phyloP scores from a whole-genome alignment of 2,797 vertebrate genomes.

The Sebastes miniatus region DNA sequence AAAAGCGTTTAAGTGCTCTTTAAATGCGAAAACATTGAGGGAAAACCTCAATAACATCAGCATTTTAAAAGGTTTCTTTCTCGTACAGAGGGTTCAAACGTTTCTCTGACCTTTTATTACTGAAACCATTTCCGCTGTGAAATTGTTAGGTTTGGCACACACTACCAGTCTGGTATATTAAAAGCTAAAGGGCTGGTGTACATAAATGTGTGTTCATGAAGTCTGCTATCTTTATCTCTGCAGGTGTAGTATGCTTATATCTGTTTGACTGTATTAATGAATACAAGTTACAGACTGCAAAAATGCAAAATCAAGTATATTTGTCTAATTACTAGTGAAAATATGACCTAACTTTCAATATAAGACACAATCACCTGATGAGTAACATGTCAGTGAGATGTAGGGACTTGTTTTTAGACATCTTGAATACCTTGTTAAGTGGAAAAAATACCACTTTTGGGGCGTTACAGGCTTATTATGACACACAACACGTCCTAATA shows the following conservation, averaged over 20 bases:
- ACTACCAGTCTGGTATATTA: background rate
- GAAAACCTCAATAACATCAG: background rate
- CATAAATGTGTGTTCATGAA: background rate
- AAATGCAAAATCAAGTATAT: too few species aligned
- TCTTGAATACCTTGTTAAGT: too few species aligned
- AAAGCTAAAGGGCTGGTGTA: background rate
- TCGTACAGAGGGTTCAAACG: background rate
- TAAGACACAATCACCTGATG: too few species aligned
- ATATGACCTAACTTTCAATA: too few species aligned
- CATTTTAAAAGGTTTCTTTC: slow-evolving; percentile 9
- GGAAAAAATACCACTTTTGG: too few species aligned
- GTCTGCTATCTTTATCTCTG: background rate
- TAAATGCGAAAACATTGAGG: slow-evolving; percentile 12
- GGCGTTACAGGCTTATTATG: too few species aligned
- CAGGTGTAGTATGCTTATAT: background rate
- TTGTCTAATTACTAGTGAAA: too few species aligned
- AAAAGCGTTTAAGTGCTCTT: slow-evolving; percentile 4
- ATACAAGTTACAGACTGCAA: background rate
- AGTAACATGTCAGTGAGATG: too few species aligned
- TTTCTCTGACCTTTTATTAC: slow-evolving; percentile 22
- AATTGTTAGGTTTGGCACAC: background rate
- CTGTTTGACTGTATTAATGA: background rate
- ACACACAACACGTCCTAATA: too few species aligned
- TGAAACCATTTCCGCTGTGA: slow-evolving; percentile 18
- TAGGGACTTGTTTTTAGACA: too few species aligned